These are phyloP conservation scores for Charina bottae DNA, from an alignment of 2,113 vertebrate species.

Conservation along the genomic window DNA sequence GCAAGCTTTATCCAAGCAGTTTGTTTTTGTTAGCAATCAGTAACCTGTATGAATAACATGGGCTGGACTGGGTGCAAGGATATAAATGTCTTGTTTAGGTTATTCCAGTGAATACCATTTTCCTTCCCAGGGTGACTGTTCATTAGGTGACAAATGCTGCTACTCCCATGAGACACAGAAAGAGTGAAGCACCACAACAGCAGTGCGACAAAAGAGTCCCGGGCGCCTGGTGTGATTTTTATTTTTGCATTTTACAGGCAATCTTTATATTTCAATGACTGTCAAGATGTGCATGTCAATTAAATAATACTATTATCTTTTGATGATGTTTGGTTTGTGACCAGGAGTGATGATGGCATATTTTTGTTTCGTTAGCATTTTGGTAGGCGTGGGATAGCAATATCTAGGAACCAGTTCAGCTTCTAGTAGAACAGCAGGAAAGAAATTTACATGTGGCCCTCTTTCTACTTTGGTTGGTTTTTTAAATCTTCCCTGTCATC, in stretches of 20 bases:
- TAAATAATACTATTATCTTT: slow-evolving; percentile 10
- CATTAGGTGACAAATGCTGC: slow-evolving; percentile 77
- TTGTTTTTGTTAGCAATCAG: not conserved
- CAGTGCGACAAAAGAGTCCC: not conserved
- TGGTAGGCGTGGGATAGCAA: slow-evolving; percentile 89
- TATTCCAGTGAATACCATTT: not conserved
- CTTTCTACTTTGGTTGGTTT: not conserved
- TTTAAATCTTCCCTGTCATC: too few relatives aligned
- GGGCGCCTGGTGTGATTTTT: not conserved
- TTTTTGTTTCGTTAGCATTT: slow-evolving; percentile 82
- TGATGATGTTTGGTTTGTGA: not conserved
- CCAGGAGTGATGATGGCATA: slow-evolving; percentile 68
- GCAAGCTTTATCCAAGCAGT: not conserved
- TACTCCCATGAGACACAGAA: slow-evolving; percentile 75
- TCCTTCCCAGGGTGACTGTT: slow-evolving; percentile 78
- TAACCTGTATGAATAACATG: not conserved
- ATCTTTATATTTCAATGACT: slow-evolving; percentile 15
- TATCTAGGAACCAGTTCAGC: slow-evolving; percentile 79
- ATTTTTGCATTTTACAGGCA: not conserved
- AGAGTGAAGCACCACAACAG: not conserved
- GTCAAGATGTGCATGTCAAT: not conserved
- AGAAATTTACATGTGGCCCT: not conserved
- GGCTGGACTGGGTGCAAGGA: not conserved
- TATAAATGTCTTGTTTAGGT: not conserved
- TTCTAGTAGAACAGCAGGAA: not conserved